Evolutionary conservation across 1,140 invertebrate species (phyloP).

Genomic region (Euschistus heros): DNA sequence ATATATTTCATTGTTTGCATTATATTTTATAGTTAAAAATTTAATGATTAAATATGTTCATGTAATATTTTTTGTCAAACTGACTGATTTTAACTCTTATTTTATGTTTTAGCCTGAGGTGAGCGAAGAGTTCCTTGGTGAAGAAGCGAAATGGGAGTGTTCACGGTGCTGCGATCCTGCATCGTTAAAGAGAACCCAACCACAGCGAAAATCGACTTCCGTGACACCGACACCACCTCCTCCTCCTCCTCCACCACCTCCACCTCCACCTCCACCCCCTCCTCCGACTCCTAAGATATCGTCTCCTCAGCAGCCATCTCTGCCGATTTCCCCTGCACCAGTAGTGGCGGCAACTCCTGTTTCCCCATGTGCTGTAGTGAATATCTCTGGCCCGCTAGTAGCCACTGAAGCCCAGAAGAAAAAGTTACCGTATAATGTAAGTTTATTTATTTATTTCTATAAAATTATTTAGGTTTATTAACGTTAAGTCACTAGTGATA

Average conservation of each 20-base stretch:
- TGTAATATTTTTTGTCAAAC: too few species aligned
- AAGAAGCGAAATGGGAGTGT: constrained; percentile 47
- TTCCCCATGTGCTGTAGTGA: background rate
- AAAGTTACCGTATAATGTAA: constrained; percentile 45
- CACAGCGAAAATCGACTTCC: constrained; percentile 19
- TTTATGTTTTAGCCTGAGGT: constrained; percentile 37
- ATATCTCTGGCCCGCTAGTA: background rate
- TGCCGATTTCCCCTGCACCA: background rate
- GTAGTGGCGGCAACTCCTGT: background rate
- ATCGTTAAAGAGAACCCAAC: constrained; percentile 34
- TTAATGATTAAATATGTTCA: too few species aligned
- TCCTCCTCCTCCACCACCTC: background rate
- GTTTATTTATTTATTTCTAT: constrained; percentile 19
- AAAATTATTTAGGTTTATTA: background rate
- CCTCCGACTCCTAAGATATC: background rate
- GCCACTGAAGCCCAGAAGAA: constrained; percentile 25
- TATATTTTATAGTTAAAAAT: too few species aligned
- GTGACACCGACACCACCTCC: background rate
- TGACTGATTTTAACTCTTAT: too few species aligned
- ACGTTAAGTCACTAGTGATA: too few species aligned
- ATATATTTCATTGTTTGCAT: too few species aligned
- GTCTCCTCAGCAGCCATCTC: background rate
- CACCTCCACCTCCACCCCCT: background rate
- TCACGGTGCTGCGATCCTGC: constrained; percentile 44
- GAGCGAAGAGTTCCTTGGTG: constrained; percentile 36